Evolutionary conservation across 2,888 invertebrate species (phyloP).

Genomic region (Cryptosula pallasiana): DNA sequence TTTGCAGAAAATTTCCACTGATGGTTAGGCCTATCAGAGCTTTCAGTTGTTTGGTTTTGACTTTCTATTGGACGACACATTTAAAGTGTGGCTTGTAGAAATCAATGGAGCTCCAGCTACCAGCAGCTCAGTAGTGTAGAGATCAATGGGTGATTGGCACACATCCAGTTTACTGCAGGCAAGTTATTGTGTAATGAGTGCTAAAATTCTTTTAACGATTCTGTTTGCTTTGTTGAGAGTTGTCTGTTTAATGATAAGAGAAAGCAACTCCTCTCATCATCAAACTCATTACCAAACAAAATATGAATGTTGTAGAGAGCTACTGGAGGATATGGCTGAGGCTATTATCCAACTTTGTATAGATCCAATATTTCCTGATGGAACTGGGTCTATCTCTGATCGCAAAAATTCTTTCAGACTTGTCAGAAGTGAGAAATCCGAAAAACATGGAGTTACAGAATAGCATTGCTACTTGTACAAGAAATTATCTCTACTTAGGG

Average conservation of each 20-base stretch:
- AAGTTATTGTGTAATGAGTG: too few species aligned
- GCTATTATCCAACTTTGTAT: conserved; percentile 35
- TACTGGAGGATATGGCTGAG: conserved; percentile 34
- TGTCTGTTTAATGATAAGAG: too few species aligned
- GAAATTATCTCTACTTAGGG: too few species aligned
- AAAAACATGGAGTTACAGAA: too few species aligned
- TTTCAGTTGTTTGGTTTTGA: conserved; percentile 44
- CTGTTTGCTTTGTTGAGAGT: too few species aligned
- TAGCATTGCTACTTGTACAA: too few species aligned
- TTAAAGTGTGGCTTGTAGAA: conserved; percentile 39
- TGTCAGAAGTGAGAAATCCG: too few species aligned
- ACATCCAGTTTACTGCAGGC: too few species aligned
- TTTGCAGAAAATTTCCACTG: conserved; percentile 34
- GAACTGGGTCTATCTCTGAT: not conserved
- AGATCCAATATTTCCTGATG: conserved; percentile 35
- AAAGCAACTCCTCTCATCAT: too few species aligned
- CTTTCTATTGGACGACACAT: conserved; percentile 36
- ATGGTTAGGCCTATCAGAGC: conserved; percentile 34
- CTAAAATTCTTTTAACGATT: too few species aligned
- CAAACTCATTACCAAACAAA: too few species aligned
- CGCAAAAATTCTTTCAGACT: not conserved
- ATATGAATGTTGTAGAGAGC: conserved; percentile 35
- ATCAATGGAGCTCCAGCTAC: conserved; percentile 42
- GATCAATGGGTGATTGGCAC: too few species aligned
- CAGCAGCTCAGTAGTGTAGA: conserved; percentile 38